Conservation (phyloP, 2,888 invertebrate genomes). For the Deroplatys truncata region DNA sequence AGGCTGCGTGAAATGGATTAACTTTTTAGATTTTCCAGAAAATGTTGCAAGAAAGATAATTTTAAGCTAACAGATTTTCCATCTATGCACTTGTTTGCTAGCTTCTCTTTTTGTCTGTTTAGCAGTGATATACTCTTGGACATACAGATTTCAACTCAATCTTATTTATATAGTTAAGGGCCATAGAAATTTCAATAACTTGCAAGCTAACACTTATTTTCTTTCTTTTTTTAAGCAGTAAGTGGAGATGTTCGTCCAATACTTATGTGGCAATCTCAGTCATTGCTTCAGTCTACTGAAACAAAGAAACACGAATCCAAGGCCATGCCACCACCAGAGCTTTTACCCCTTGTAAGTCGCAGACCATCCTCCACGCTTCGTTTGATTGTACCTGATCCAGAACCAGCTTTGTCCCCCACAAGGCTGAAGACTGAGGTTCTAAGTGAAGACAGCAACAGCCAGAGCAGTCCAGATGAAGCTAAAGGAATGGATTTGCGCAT, state of each 20-base stretch:
- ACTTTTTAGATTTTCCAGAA: too few species aligned
- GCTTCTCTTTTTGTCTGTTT: too few species aligned
- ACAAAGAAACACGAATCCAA: conserved; percentile 37
- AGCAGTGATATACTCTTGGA: too few species aligned
- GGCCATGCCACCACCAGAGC: conserved; percentile 63
- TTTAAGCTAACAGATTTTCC: too few species aligned
- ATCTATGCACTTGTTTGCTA: too few species aligned
- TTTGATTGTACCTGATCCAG: conserved; percentile 3
- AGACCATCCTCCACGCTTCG: conserved; percentile 53
- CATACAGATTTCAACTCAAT: too few species aligned
- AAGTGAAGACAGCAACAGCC: conserved; percentile 10
- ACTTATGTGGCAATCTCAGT: conserved; percentile 7
- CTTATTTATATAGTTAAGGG: too few species aligned
- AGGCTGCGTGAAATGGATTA: too few species aligned
- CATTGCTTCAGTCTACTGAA: not conserved
- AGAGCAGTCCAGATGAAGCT: conserved; percentile 15
- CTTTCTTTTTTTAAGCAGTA: not conserved
- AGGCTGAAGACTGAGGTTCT: conserved; percentile 11
- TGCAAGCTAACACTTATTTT: not conserved
- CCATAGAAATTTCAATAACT: not conserved
- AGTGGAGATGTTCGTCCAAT: not conserved
- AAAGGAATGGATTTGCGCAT: conserved; percentile 27
- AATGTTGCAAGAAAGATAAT: too few species aligned
- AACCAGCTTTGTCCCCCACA: not conserved
- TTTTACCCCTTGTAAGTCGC: conserved; percentile 58